phyloP scores from a whole-genome alignment of 2,113 vertebrate species.

The Megalops atlanticus region DNA sequence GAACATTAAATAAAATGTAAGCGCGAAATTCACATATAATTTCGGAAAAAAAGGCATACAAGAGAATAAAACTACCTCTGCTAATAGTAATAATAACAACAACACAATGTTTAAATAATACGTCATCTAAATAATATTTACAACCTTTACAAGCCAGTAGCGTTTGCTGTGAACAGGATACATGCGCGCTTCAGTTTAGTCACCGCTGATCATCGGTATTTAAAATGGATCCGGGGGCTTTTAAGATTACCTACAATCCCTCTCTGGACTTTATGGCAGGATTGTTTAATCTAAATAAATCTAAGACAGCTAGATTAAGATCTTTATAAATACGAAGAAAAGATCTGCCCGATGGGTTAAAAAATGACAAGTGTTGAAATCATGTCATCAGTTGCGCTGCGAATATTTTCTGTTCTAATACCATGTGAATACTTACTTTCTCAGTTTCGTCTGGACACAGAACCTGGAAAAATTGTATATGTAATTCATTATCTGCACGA shows the following conservation, averaged over 20 bases:
- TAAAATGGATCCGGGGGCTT: slow-evolving; percentile 29
- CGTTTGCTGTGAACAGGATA: background rate
- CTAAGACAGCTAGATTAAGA: background rate
- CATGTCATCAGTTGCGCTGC: background rate
- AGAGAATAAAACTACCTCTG: background rate
- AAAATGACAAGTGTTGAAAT: background rate
- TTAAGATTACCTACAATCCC: slow-evolving; percentile 23
- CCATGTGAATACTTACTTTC: background rate
- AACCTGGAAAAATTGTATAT: background rate
- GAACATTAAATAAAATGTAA: background rate
- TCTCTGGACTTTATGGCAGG: slow-evolving; percentile 3
- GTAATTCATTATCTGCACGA: slow-evolving; percentile 19
- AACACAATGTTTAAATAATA: background rate
- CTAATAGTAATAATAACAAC: too few relatives aligned
- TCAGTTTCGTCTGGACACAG: background rate
- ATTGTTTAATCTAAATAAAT: slow-evolving; percentile 28
- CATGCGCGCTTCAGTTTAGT: background rate
- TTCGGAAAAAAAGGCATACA: background rate
- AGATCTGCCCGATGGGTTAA: background rate
- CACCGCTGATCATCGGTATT: background rate
- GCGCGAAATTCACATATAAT: too few relatives aligned
- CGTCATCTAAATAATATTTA: background rate
- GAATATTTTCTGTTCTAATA: background rate
- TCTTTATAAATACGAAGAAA: slow-evolving; percentile 11
- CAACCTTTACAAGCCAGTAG: background rate